Base-by-base conservation (phyloP, 2,113 vertebrate genomes). In the Cyanoliseus patagonus region DNA sequence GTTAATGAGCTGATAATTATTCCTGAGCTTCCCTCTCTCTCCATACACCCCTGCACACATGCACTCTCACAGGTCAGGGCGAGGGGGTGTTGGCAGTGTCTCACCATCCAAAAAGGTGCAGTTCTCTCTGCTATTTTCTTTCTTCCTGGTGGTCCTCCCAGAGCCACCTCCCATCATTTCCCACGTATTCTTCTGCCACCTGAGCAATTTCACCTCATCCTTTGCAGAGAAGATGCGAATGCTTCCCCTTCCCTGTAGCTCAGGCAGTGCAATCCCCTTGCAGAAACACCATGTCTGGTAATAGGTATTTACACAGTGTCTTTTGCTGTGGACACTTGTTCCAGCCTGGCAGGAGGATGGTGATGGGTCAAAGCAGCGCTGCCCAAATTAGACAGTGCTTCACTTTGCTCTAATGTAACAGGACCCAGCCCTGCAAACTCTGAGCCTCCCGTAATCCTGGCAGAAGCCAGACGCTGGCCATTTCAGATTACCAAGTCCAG, bases 1-100 rank as follows among this genome's bases (percentile, higher is more conserved):
- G 52, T 78, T 94, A 92, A 95, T 9, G 51, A 94, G 35, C 39
- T 53, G 8, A 28, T 87, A 61, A 61, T 86, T 92, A 73, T 51
- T 90, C 8, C 74, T 14, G 27, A 42, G 47, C 22, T 77, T 15
- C n/a, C 72, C 22, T 10, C 23, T 8, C 31, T 22, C 6, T 7
- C 53, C 37, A 41, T 17, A 35, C 24, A 22, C 7, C 16, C 37
- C 63, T 33, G 73, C 15, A n/a, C 76, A 37, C 4, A 10, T 2
- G 8, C 17, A 17, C 13, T 64, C 25, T 20, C 47, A 11, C 11
- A 1, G 16, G 2, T 20, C 17, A 15, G 52, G 33, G 53, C 0
- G 1, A 51, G 5, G 11, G 27, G 20, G 6, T 47, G 27, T 10
- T 41, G 68, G 70, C 66, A 69, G 52, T 19, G 7, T 6, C 47